These are phyloP conservation scores for Dendrolimus houi DNA, from an alignment of 2,888 invertebrate genomes.

Conservation along the genomic window DNA sequence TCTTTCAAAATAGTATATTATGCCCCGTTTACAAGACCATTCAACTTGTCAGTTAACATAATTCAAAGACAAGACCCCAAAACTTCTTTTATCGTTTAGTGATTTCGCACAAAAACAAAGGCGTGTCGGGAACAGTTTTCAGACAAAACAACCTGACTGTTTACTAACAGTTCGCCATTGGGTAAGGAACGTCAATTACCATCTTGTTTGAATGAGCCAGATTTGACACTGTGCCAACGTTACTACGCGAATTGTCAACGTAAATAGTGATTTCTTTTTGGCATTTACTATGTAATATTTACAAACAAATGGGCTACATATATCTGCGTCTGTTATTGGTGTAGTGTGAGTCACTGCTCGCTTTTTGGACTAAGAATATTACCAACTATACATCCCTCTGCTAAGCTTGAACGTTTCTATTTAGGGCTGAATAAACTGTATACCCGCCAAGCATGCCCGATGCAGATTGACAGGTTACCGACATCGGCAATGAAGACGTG, in stretches of 20 bases:
- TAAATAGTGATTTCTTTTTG: not conserved
- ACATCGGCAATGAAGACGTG: too few relatives aligned
- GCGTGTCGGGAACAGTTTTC: not conserved
- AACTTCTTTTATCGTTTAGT: not conserved
- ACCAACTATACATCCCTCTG: too few relatives aligned
- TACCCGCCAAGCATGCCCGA: too few relatives aligned
- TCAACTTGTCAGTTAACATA: too few relatives aligned
- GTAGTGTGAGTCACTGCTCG: too few relatives aligned
- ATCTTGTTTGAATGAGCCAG: slow-evolving; percentile 6
- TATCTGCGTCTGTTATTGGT: not conserved
- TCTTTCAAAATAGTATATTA: not conserved
- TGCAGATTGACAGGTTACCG: too few relatives aligned
- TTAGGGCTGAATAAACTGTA: too few relatives aligned
- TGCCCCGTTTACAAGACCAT: too few relatives aligned
- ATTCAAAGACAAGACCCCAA: not conserved
- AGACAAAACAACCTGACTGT: not conserved
- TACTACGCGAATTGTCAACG: not conserved
- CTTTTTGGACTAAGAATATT: too few relatives aligned
- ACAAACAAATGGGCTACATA: not conserved
- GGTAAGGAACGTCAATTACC: slow-evolving; percentile 4
- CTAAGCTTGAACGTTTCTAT: too few relatives aligned
- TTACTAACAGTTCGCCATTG: not conserved
- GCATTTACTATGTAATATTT: not conserved
- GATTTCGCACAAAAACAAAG: not conserved
- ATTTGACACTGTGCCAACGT: slow-evolving; percentile 3